Conservation (phyloP, 1,140 invertebrate species). For the Leptinotarsa lineolata region DNA sequence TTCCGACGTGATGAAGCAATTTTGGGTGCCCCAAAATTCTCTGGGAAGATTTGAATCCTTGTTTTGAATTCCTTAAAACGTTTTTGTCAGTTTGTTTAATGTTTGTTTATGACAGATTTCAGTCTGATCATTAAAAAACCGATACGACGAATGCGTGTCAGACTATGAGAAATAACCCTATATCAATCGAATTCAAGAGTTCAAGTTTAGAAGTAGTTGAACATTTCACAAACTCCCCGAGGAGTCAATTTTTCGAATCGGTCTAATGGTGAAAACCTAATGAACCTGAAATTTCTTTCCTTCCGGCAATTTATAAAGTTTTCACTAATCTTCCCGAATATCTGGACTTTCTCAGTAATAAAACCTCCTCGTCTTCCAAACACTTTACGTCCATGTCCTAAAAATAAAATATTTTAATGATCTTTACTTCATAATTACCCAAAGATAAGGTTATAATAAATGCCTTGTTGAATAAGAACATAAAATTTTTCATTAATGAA, state of each 20-base stretch:
- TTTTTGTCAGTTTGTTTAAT: constrained; percentile 47
- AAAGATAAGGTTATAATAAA: constrained; percentile 25
- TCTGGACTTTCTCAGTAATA: constrained; percentile 31
- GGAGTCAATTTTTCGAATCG: constrained; percentile 16
- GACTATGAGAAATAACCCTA: neutral
- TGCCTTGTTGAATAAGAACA: constrained; percentile 14
- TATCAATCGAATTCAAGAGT: neutral
- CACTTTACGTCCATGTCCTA: constrained; percentile 24
- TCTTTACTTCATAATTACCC: constrained; percentile 27
- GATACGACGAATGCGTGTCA: constrained; percentile 22
- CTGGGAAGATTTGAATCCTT: neutral
- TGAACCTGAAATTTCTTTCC: constrained; percentile 25
- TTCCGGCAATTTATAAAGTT: constrained; percentile 28
- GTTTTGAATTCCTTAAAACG: neutral
- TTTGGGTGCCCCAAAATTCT: no score
- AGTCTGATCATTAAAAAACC: constrained; percentile 55
- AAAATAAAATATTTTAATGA: constrained; percentile 32
- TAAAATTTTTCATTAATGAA: constrained; percentile 21
- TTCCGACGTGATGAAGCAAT: no score
- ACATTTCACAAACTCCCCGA: neutral
- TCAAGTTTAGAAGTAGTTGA: neutral
- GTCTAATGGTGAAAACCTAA: constrained; percentile 22
- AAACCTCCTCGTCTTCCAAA: constrained; percentile 25
- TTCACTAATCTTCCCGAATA: constrained; percentile 29
- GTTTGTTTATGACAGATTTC: constrained; percentile 52